Evolutionary conservation across 2,113 vertebrate genomes (phyloP).

Genomic region (Mobula birostris): DNA sequence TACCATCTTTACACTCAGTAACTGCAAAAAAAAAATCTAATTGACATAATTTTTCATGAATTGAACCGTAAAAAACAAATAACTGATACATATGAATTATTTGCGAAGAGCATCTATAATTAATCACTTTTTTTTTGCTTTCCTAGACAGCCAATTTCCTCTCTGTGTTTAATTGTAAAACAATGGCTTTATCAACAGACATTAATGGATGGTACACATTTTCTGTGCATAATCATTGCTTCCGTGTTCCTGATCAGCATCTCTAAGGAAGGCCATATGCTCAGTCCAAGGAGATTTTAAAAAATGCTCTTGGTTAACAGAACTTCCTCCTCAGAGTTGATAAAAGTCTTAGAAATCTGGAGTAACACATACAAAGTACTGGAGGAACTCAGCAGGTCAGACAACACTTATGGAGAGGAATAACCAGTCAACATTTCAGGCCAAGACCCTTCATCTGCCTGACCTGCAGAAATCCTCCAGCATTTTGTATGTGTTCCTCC

Average conservation of each 20-base stretch:
- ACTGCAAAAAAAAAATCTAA: slow-evolving; percentile 77
- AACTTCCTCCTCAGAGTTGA: background rate
- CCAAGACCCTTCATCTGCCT: no score
- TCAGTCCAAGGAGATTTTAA: background rate
- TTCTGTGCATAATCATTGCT: slow-evolving; percentile 52
- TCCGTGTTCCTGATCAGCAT: slow-evolving; percentile 50
- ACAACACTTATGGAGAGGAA: no score
- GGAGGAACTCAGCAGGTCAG: no score
- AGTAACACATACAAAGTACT: no score
- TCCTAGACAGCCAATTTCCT: slow-evolving; percentile 51
- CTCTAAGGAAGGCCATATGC: slow-evolving; percentile 36
- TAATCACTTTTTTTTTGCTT: slow-evolving; percentile 63
- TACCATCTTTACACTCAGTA: slow-evolving; percentile 58
- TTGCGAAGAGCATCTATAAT: slow-evolving; percentile 81
- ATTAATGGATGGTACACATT: slow-evolving; percentile 55
- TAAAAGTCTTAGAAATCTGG: background rate
- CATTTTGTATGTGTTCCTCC: no score
- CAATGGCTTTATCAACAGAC: slow-evolving; percentile 50
- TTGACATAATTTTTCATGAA: slow-evolving; percentile 89
- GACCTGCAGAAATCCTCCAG: no score
- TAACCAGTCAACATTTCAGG: no score
- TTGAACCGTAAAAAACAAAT: slow-evolving; percentile 79
- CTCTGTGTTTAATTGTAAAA: slow-evolving; percentile 55
- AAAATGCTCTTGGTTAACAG: background rate
- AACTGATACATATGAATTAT: slow-evolving; percentile 93